A percentile compares a stretch with the other conserved stretches of the same genome.
These are phyloP conservation scores for Gasterosteus aculeatus DNA, from an alignment of 2,113 vertebrate genomes.

Conservation along the genomic window DNA sequence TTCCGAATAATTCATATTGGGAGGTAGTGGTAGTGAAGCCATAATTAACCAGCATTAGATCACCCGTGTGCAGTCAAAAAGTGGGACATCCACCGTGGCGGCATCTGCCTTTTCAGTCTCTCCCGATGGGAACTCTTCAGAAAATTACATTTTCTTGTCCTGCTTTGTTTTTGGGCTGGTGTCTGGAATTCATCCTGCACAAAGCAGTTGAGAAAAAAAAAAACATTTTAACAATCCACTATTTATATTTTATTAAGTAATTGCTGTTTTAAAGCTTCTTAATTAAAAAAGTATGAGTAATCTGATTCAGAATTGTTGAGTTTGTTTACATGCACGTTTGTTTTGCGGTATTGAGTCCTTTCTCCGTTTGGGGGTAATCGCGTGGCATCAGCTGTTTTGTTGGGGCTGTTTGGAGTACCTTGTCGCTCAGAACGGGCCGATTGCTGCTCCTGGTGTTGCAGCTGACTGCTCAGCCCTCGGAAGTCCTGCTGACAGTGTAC, in stretches of 20 bases:
- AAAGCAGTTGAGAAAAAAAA: constrained; percentile 6
- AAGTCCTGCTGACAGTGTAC: neutral
- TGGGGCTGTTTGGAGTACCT: no score
- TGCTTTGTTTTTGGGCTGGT: constrained; percentile 5
- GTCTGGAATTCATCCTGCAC: neutral
- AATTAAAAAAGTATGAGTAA: neutral
- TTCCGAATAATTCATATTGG: constrained; percentile 50
- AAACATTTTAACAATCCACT: neutral
- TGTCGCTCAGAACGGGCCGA: no score
- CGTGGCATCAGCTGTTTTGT: no score
- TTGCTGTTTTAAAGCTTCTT: neutral
- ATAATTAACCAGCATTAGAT: constrained; percentile 65
- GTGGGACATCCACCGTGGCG: constrained; percentile 55
- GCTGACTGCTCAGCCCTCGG: no score
- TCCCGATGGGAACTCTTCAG: constrained; percentile 24
- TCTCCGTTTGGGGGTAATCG: no score
- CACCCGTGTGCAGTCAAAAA: constrained; percentile 55
- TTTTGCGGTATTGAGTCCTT: no score
- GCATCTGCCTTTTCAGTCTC: constrained; percentile 32
- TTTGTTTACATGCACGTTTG: neutral
- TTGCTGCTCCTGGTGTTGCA: no score
- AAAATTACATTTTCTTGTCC: constrained; percentile 42
- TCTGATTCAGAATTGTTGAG: neutral
- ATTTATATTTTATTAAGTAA: neutral
- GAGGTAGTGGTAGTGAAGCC: constrained; percentile 19